phyloP scores from a whole-genome alignment of 2,888 invertebrate genomes.

The Andrena bucephala region DNA sequence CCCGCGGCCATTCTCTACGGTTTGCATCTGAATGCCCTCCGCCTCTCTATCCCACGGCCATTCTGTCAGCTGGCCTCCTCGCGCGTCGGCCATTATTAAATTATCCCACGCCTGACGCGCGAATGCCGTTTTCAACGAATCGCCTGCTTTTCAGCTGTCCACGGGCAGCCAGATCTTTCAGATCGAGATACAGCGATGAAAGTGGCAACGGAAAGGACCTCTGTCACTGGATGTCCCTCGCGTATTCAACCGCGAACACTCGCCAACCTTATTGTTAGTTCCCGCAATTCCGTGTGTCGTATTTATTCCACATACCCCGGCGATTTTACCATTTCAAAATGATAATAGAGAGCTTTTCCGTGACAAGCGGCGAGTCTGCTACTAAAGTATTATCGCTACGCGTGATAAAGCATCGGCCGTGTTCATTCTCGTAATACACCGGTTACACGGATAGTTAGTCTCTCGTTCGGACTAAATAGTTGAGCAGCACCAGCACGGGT shows the following conservation, averaged over 20 bases:
- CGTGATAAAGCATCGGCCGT: slow-evolving; percentile 25
- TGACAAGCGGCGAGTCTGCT: background rate
- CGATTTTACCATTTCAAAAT: background rate
- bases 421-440: slow-evolving; percentile 30
- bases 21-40: slow-evolving; percentile 75
- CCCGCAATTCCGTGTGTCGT: background rate
- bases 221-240: background rate
- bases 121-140: slow-evolving; percentile 54
- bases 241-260: no score
- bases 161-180: background rate
- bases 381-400: slow-evolving; percentile 26
- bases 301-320: background rate
- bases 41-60: slow-evolving; percentile 42
- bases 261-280: no score
- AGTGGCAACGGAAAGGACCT: slow-evolving; percentile 14
- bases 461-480: slow-evolving; percentile 39
- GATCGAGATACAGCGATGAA: background rate
- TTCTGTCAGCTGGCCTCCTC: slow-evolving; percentile 49
- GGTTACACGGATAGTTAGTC: slow-evolving; percentile 53
- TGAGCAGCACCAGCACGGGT: slow-evolving; percentile 8
- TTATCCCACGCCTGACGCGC: slow-evolving; percentile 55
- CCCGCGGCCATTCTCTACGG: slow-evolving; percentile 66
- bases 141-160: slow-evolving; percentile 31
- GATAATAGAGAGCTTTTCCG: slow-evolving; percentile 11
- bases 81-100: slow-evolving; percentile 60